Percentiles rank a stretch among this genome's conserved stretches.
These are phyloP conservation scores for Phodopus roborovskii DNA, from an alignment of 2,113 vertebrate genomes.

Conservation along the genomic window DNA sequence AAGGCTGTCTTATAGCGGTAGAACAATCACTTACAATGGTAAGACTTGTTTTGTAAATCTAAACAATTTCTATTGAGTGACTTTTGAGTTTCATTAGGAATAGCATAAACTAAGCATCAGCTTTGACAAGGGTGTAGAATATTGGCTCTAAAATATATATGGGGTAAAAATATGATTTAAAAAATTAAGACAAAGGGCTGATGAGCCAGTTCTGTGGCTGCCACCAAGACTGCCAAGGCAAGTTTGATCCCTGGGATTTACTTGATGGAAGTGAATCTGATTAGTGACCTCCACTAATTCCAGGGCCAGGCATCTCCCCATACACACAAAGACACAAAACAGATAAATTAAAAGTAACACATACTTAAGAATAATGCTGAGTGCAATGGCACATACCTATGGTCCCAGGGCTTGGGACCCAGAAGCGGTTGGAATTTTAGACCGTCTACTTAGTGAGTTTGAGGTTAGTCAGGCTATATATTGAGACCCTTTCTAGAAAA, in stretches of 20 bases:
- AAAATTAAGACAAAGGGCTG: constrained; percentile 21
- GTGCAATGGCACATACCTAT: not conserved
- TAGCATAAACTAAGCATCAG: not conserved
- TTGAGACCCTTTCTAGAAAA: not conserved
- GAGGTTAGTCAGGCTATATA: not conserved
- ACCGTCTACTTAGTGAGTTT: not conserved
- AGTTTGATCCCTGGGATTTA: not conserved
- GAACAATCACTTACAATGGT: not conserved
- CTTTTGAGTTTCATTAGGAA: constrained; percentile 52
- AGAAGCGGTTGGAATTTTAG: not conserved
- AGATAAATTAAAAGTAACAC: not conserved
- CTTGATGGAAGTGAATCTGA: not conserved
- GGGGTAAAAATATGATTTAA: not conserved
- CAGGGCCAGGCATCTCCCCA: not conserved
- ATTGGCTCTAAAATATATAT: not conserved
- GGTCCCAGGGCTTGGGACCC: not conserved
- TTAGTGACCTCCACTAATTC: not conserved
- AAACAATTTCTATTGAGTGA: constrained; percentile 7
- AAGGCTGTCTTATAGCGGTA: not conserved
- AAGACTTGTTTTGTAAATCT: constrained; percentile 7
- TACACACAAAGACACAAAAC: not conserved
- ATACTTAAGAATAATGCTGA: not conserved
- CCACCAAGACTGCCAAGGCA: not conserved
- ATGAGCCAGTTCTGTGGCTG: not conserved
- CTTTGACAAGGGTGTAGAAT: not conserved